Evolutionary conservation across 1,140 invertebrate genomes (phyloP), one percentile per base, ranked within the genome.

Genomic region (Myzus persicae): DNA sequence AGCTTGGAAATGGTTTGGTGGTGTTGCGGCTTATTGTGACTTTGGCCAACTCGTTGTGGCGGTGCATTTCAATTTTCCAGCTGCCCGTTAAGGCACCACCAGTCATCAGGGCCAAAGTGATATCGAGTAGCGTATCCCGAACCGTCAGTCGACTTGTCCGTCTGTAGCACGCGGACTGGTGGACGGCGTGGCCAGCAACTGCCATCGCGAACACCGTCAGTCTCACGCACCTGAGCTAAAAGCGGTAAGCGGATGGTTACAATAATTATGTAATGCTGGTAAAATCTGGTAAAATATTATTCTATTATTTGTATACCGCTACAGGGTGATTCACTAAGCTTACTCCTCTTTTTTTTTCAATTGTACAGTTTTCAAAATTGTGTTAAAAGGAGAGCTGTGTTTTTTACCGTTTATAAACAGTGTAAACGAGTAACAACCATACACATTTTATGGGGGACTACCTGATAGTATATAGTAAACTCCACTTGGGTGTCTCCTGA

Each of bases 1-100:
- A 76, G 36, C 24, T 59, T 85, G 82, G 82, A 91, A 42, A 91
- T 91, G 26, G 90, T 40, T 3, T 54, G 48, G 48, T 90, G 51
- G 31, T 89, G 46, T 11, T n/a, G 88, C 22, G 44, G 48, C 38
- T 91, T n/a, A n/a, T n/a, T 59, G 36, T 54, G 54, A 31, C 48
- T 40, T 20, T 90, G 88, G 22, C 11, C 9, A 18, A n/a, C n/a
- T 90, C 38, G 5, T 91, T 42, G 59, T 91, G 40, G 40, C 24
- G 8, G 31, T 91, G 26, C 1, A 81, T 7, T 46, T 91, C 54
- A 26, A 31, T 88, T 88, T 91, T 76, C 51, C 89, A 54, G 11
- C 89, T 26, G 20, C 26, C 36, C 89, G 9, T 22, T 31, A 31
- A 24, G 54, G 9, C 26, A 5, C 54, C 54, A 2, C 84, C 40